Evolutionary conservation across 1,140 invertebrate genomes (phyloP), one percentile per base, ranked within the genome.

Genomic region (Zaprionus nigranus): DNA sequence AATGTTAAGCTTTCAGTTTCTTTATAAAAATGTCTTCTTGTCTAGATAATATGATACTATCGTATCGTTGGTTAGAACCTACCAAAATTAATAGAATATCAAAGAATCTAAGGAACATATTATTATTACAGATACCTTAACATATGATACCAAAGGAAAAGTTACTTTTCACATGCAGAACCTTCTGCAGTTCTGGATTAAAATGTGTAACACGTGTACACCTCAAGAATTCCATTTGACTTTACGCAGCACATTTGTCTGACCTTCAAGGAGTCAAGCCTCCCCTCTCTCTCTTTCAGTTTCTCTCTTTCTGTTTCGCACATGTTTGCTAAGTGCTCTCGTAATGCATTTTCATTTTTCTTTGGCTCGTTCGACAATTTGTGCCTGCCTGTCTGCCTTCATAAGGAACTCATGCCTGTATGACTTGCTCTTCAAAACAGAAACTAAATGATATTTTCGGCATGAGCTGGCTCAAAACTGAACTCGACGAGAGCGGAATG

Each of bases 361-460:
- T 20, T 30, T 24, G 53, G 22, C 22, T 9, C 53, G 24, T 28
- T 28, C 53, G 53, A 34, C 49, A 40, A 61, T 34, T 53, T 62
- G 65, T 69, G 58, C 20, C 40, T 46, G 40, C 40, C 66, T 69
- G 58, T 12, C 40, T 46, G 40, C 40, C 66, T 62, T 75, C 66
- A 75, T 75, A 70, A 75, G 59, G 38, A 75, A 40, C 53, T 69
- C 53, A 75, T 53, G 72, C 58, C 66, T 75, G 66, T 70, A 59
- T 71, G 73, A 75, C 59, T 75, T 70, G 67, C 60, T 64, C 60
- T 75, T 53, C 60, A 64, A 59, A 64, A 64, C 60, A 75, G 59
- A 59, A 59, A 59, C 53, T 70, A 75, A 75, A 71, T 70, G 67
- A 75, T 75, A 75, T 71, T 75, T 64, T 75, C 60, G 67, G 73